Percentiles rank a stretch among this genome's conserved stretches.
Conservation (phyloP, 2,888 invertebrate genomes). For the Eristalis intricaria region DNA sequence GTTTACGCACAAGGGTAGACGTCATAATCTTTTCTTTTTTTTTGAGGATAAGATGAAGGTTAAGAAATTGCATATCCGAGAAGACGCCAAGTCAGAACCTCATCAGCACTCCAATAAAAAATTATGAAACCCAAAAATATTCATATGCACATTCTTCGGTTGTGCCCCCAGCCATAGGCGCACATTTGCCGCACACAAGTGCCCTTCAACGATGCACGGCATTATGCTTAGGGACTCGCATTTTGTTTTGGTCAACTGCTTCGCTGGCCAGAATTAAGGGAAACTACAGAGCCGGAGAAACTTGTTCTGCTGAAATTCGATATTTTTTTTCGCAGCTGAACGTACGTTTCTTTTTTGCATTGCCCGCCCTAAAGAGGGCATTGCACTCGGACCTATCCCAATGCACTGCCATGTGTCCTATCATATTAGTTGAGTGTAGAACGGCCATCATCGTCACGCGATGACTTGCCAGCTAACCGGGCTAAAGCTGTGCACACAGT, state of each 20-base stretch:
- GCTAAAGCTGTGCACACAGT: conserved; percentile 18
- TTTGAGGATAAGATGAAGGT: too few relatives aligned
- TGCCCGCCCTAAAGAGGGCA: conserved; percentile 60
- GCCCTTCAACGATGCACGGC: conserved; percentile 30
- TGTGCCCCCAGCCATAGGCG: background rate
- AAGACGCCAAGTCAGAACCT: background rate
- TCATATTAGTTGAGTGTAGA: conserved; percentile 43
- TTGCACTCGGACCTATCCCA: conserved; percentile 61
- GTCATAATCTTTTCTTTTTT: too few relatives aligned
- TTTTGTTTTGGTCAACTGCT: conserved; percentile 71
- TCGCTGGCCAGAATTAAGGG: conserved; percentile 54
- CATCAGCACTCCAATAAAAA: background rate
- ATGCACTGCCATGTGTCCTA: conserved; percentile 56
- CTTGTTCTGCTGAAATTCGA: conserved; percentile 54
- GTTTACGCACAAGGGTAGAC: too few relatives aligned
- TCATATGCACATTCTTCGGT: conserved; percentile 27
- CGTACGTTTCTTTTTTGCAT: conserved; percentile 11
- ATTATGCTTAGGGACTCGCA: conserved; percentile 60
- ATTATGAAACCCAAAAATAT: conserved; percentile 29
- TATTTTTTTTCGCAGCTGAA: conserved; percentile 49
- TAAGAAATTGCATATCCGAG: background rate
- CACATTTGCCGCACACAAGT: background rate
- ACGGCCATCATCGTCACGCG: conserved; percentile 53
- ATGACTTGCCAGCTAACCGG: conserved; percentile 37
- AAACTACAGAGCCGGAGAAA: conserved; percentile 4